Percentiles rank a stretch among this genome's conserved stretches.
phyloP scores from a whole-genome alignment of 2,888 invertebrate species.

The Rhopalosiphum nymphaeae region DNA sequence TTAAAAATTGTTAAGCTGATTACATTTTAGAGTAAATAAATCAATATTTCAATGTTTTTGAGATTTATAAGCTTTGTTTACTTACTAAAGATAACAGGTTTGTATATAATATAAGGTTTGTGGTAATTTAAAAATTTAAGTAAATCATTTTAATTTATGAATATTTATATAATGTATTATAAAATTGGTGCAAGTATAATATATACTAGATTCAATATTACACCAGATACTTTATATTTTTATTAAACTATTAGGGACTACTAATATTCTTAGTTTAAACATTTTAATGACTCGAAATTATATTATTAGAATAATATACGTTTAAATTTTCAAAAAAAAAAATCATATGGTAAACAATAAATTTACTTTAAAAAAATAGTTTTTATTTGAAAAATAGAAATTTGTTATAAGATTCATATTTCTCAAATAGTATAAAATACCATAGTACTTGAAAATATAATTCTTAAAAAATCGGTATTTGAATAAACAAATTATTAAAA shows the following conservation, averaged over 20 bases:
- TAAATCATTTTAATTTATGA: background rate
- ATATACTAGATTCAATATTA: background rate
- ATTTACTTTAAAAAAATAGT: background rate
- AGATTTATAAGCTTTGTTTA: too few relatives aligned
- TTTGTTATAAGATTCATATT: background rate
- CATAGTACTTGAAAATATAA: too few relatives aligned
- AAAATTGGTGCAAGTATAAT: background rate
- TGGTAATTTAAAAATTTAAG: too few relatives aligned
- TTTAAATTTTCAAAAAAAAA: background rate
- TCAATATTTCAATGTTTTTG: too few relatives aligned
- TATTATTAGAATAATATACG: too few relatives aligned
- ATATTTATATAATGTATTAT: background rate
- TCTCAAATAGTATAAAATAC: background rate
- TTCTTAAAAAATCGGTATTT: background rate
- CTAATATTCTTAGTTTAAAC: background rate
- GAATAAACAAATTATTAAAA: background rate
- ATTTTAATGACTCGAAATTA: background rate
- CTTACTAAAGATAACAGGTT: too few relatives aligned
- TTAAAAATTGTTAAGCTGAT: too few relatives aligned
- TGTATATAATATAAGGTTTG: too few relatives aligned
- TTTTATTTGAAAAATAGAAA: background rate
- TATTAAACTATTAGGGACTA: background rate
- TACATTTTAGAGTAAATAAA: too few relatives aligned
- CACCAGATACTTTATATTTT: background rate
- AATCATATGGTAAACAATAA: background rate